These are phyloP conservation scores for Saccostrea cuccullata DNA, from an alignment of 1,140 invertebrate species.

Conservation along the genomic window DNA sequence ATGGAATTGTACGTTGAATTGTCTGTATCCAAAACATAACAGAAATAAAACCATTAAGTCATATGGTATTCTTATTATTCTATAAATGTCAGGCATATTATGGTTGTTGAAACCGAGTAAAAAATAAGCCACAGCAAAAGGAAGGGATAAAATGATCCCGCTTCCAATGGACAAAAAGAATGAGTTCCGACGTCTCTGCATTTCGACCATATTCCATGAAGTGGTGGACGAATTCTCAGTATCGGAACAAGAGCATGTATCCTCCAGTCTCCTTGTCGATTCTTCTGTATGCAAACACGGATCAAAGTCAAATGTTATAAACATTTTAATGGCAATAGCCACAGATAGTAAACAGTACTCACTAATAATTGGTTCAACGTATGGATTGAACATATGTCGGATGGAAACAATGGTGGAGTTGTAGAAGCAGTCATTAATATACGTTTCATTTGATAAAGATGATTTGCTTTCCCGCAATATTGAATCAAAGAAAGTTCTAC, in stretches of 20 bases:
- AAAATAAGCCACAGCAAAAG: background rate
- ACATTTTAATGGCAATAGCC: background rate
- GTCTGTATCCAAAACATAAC: background rate
- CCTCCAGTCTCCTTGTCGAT: background rate
- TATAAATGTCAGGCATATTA: background rate
- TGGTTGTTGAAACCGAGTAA: background rate
- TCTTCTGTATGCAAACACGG: background rate
- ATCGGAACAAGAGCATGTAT: background rate
- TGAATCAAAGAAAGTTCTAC: slow-evolving; percentile 26
- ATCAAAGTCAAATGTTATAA: background rate
- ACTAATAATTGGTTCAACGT: background rate
- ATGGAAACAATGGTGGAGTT: background rate
- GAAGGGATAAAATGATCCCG: background rate
- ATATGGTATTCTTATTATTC: background rate
- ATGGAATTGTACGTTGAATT: background rate
- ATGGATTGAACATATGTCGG: background rate
- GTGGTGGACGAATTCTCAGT: background rate
- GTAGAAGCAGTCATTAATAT: background rate
- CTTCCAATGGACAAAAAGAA: background rate
- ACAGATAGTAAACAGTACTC: slow-evolving; percentile 1
- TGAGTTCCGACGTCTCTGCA: background rate
- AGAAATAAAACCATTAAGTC: background rate
- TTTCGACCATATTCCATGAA: background rate
- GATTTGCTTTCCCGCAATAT: background rate
- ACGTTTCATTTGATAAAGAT: background rate